Evolutionary conservation across 2,113 vertebrate species (phyloP).

Genomic region (Pontoporia blainvillei): DNA sequence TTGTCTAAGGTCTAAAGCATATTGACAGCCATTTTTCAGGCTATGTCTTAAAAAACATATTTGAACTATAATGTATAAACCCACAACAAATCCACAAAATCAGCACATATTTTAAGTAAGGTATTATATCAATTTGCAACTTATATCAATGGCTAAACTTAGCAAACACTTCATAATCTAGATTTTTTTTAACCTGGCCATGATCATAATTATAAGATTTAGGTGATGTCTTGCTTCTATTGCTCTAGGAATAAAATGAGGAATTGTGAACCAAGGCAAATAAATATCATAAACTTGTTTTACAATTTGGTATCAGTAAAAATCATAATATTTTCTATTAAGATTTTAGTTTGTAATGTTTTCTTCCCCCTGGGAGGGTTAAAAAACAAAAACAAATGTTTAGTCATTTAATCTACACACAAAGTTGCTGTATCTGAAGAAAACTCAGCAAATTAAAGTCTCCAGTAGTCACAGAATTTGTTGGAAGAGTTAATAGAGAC

Average conservation of each 20-base stretch:
- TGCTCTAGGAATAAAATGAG: neutral
- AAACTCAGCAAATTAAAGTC: neutral
- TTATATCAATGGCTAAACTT: neutral
- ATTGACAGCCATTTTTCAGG: neutral
- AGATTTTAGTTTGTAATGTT: neutral
- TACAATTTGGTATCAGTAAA: neutral
- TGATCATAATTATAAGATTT: neutral
- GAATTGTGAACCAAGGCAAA: neutral
- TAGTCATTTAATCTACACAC: neutral
- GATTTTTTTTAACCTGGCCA: neutral
- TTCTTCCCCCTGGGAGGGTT: neutral
- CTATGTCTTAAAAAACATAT: neutral
- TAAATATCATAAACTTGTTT: neutral
- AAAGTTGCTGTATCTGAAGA: neutral
- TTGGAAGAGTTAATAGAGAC: conserved; percentile 47
- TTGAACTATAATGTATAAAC: neutral
- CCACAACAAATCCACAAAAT: neutral
- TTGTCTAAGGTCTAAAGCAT: neutral
- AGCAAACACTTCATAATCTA: neutral
- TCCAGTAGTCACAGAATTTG: neutral
- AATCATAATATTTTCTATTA: neutral
- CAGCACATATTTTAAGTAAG: neutral
- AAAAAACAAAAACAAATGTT: neutral
- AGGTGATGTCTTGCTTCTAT: neutral
- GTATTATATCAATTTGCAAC: neutral